Base-by-base conservation (phyloP, 2,113 vertebrate species). In the Hylia prasina region DNA sequence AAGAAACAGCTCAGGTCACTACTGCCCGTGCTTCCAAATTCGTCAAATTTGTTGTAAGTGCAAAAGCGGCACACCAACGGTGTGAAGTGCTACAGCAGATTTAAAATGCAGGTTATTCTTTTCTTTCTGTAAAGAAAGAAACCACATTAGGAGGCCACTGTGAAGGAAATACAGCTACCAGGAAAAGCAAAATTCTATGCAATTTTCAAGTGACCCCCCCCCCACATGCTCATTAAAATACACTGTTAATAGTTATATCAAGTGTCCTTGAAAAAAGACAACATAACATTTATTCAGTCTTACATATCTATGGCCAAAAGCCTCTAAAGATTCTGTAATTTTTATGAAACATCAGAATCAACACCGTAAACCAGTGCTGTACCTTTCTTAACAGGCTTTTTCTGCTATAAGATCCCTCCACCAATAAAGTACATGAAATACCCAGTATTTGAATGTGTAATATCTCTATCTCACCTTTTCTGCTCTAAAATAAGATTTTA, bases 401-500 rank as follows among this genome's bases (percentile, higher is more conserved):
- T 30, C 57, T 63, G 50, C 42, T 13, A 10, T 75, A 82, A 82
- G 18, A 53, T 68, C 51, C n/a, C 48, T 64, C 31, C 13, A 24
- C 24, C 33, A 44, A 60, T 19, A 12, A 83, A 84, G 28, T 21
- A 40, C 47, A 56, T 2, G 1, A 89, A 93, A 87, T 22, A 89
- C 10, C 10, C 19, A 8, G 7, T 44, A 30, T n/a, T 68, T 68
- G 33, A 16, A 40, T 0, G 0, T 40, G 24, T n/a, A 44, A 1
- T 33, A 33, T 22, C 37, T 30, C 30, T 58, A 25, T 39, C 47
- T 33, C 56, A 53, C 15, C 12, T 72, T 9, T 81, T 57, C 64
- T 44, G 14, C 39, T 61, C 37, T n/a, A 57, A 39, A 87, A 16
- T 11, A 82, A 40, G 20, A 50, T 69, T 76, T 76, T 35, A 82